A percentile compares a stretch with the other conserved stretches of the same genome.
Conservation (phyloP, 2,888 invertebrate genomes). For the Eulithis testata region DNA sequence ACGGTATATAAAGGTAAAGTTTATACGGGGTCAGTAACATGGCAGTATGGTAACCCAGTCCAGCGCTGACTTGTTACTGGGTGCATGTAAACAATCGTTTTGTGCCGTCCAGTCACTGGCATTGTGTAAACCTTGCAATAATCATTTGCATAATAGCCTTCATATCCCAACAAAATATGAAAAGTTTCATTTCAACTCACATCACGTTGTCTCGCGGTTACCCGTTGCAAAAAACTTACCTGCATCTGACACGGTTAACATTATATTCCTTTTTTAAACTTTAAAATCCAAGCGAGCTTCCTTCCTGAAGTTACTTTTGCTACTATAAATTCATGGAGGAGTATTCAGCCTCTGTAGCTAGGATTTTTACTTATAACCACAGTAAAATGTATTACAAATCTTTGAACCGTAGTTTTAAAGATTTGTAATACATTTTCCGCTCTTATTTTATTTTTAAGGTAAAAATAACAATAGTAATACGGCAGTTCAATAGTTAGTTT, state of each 20-base stretch:
- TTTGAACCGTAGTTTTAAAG: conserved; percentile 39
- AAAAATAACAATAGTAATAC: conserved; percentile 32
- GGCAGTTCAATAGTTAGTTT: background rate
- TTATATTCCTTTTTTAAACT: conserved; percentile 52
- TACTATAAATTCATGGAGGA: conserved; percentile 60
- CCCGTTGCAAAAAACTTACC: conserved; percentile 40
- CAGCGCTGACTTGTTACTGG: too few species aligned
- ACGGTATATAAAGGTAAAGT: background rate
- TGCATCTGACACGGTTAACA: conserved; percentile 44
- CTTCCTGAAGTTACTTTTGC: conserved; percentile 57
- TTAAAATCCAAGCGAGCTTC: conserved; percentile 52
- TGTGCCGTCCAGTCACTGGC: too few species aligned
- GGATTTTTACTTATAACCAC: conserved; percentile 53
- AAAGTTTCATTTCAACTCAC: conserved; percentile 22
- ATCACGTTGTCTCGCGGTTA: conserved; percentile 23
- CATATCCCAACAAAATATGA: conserved; percentile 23
- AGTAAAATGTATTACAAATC: too few species aligned
- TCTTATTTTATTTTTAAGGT: conserved; percentile 43
- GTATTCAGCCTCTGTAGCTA: conserved; percentile 46
- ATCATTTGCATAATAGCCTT: conserved; percentile 28
- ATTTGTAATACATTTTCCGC: conserved; percentile 55
- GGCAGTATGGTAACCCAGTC: too few species aligned
- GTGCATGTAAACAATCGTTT: too few species aligned
- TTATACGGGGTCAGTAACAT: too few species aligned
- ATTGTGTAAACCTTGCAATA: too few species aligned